Percentiles rank a stretch among this genome's conserved stretches.
Evolutionary conservation across 2,888 invertebrate genomes (phyloP).

Genomic region (Chrysomela aeneicollis): DNA sequence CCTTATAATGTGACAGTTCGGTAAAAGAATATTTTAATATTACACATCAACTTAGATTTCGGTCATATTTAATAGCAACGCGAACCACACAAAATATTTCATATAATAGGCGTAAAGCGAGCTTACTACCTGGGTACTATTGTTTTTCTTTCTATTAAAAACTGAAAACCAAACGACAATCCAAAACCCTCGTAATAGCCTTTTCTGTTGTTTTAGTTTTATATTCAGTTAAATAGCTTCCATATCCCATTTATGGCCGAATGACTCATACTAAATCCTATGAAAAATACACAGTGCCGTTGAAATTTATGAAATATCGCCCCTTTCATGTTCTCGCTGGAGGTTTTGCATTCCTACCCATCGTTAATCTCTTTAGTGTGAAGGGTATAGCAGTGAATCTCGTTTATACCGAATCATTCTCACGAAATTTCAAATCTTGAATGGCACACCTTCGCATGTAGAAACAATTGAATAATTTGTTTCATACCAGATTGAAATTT

Average conservation of each 20-base stretch:
- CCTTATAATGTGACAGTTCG: no score
- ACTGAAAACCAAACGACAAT: background rate
- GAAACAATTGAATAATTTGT: no score
- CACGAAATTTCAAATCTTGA: background rate
- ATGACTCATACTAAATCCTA: background rate
- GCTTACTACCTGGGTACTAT: no score
- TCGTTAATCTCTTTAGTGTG: constrained; percentile 1
- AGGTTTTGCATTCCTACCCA: background rate
- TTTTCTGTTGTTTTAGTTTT: background rate
- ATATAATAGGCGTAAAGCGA: no score
- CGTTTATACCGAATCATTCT: background rate
- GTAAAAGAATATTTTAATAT: no score
- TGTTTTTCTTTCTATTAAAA: no score
- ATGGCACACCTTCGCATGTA: background rate
- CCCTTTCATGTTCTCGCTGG: background rate
- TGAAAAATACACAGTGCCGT: background rate
- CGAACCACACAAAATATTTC: no score
- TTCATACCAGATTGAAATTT: no score
- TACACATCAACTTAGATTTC: no score
- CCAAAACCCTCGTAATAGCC: background rate
- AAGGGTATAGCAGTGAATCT: background rate
- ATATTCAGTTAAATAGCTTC: background rate
- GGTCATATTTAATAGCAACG: no score
- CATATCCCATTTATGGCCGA: background rate
- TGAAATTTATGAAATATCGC: background rate